Conservation (phyloP, 2,797 vertebrate species). For the Poeciliopsis infans region DNA sequence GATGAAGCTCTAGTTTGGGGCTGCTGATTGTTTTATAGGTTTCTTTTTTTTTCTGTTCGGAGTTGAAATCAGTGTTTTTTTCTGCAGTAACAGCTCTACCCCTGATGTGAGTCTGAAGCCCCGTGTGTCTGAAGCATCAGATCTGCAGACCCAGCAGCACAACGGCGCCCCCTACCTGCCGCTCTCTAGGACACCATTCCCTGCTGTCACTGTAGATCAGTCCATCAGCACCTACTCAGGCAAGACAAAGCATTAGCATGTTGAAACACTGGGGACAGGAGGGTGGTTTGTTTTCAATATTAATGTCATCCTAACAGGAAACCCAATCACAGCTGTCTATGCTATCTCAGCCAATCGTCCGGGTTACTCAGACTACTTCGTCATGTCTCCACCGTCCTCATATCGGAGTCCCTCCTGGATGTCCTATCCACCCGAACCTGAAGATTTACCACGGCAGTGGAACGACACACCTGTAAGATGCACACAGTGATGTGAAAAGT, state of each 20-base stretch:
- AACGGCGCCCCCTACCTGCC: constrained; percentile 87
- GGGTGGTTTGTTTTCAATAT: not conserved
- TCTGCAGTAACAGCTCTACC: constrained; percentile 83
- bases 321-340: constrained; percentile 95
- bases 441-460: constrained; percentile 92
- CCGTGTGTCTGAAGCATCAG: constrained; percentile 86
- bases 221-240: constrained; percentile 95
- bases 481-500: accelerated
- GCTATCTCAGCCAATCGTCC: constrained; percentile 96
- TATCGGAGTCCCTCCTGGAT: constrained; percentile 97
- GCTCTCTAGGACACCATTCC: constrained; percentile 87
- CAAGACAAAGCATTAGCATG: constrained; percentile 44
- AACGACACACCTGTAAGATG: constrained; percentile 88
- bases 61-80: not conserved
- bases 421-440: constrained; percentile 92
- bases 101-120: constrained; percentile 95
- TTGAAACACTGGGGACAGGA: not conserved
- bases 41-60: not conserved
- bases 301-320: constrained; percentile 81
- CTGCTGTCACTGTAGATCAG: constrained; percentile 91
- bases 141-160: constrained; percentile 86
- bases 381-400: constrained; percentile 91
- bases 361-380: constrained; percentile 94
- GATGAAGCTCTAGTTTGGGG: not conserved
- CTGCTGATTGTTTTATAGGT: not conserved